Evolutionary conservation across 2,888 invertebrate genomes (phyloP).

Genomic region (Caenorhabditis doughertyi): DNA sequence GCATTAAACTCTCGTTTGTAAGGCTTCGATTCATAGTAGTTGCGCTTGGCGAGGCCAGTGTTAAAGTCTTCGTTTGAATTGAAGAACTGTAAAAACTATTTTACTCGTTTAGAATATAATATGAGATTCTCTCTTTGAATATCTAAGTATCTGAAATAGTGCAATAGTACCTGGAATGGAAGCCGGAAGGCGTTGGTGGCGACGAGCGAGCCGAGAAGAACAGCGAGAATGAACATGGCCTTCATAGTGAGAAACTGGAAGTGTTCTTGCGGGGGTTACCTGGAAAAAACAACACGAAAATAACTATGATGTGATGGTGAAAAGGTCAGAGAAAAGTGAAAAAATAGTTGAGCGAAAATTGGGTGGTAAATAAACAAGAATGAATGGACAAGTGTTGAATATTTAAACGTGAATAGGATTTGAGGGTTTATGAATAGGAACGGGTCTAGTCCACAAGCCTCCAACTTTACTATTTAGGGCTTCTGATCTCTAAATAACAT

Average conservation of each 20-base stretch:
- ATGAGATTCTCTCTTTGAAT: not conserved
- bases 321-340: not conserved
- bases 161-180: constrained; percentile 47
- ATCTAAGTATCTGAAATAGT: not conserved
- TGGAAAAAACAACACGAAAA: not conserved
- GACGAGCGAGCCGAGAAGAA: constrained; percentile 40
- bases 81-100: constrained; percentile 48
- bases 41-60: constrained; percentile 45
- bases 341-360: too few species aligned
- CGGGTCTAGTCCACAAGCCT: not conserved
- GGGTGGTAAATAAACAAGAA: not conserved
- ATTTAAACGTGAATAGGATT: not conserved
- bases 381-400: not conserved
- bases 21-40: constrained; percentile 52
- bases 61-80: constrained; percentile 30
- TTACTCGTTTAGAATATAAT: not conserved
- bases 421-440: not conserved
- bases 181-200: constrained; percentile 42
- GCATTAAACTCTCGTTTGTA: constrained; percentile 72
- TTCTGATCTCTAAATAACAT: not conserved
- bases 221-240: constrained; percentile 24
- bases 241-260: constrained; percentile 45
- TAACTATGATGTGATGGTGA: not conserved
- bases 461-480: not conserved
- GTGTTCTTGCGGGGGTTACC: constrained; percentile 42